Percentiles rank a stretch among this genome's conserved stretches.
These are phyloP conservation scores for Dasysyrphus tricinctus DNA, from an alignment of 2,888 invertebrate genomes.

Conservation along the genomic window DNA sequence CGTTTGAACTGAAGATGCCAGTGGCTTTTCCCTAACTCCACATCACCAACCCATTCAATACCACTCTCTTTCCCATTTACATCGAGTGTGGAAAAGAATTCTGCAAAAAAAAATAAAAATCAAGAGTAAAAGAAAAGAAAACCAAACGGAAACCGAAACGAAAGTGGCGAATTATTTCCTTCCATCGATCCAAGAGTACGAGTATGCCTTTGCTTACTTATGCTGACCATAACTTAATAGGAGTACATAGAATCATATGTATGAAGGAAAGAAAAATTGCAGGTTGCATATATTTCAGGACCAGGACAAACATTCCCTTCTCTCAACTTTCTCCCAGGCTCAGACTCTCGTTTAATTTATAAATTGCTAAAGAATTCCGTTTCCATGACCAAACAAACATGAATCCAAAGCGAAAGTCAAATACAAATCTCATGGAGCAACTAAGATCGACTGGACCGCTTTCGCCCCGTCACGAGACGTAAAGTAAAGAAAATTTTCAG, in stretches of 20 bases:
- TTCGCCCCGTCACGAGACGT: background rate
- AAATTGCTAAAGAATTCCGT: conserved; percentile 64
- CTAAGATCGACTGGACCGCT: background rate
- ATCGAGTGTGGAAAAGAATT: conserved; percentile 40
- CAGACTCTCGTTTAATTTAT: conserved; percentile 58
- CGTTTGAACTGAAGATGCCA: conserved; percentile 62
- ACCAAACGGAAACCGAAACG: conserved; percentile 65
- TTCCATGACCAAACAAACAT: conserved; percentile 48
- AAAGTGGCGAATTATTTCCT: conserved; percentile 72
- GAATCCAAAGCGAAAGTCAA: conserved; percentile 44
- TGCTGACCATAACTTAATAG: conserved; percentile 50
- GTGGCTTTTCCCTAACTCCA: background rate
- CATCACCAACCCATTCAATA: background rate
- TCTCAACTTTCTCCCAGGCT: background rate
- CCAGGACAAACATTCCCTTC: background rate
- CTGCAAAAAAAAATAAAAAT: conserved; percentile 10
- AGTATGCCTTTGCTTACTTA: conserved; percentile 34
- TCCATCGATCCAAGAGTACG: conserved; percentile 50
- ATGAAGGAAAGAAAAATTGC: conserved; percentile 2
- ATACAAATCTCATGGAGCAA: conserved; percentile 18
- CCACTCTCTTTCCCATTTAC: conserved; percentile 22
- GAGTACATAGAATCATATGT: background rate
- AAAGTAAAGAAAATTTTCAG: background rate
- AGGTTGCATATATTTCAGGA: conserved; percentile 30
- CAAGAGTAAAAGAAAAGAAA: conserved; percentile 28